These are phyloP conservation scores for Tetraneura akinire DNA, from an alignment of 1,140 invertebrate species.

Conservation along the genomic window DNA sequence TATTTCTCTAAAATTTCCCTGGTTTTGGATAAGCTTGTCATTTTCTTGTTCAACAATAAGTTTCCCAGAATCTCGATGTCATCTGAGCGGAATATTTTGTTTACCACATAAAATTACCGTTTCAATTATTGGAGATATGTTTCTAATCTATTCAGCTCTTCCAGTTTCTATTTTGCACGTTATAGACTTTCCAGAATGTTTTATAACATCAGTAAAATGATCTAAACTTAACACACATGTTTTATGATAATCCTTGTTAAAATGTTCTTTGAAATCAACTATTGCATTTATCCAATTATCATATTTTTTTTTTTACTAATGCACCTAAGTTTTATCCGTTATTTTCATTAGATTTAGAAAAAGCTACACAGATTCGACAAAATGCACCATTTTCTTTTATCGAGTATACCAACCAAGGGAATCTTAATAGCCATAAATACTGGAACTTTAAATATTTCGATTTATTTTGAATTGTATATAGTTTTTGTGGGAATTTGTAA, in stretches of 20 bases:
- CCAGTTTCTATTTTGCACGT: neutral
- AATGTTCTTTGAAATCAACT: slow-evolving; percentile 6
- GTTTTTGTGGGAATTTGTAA: neutral
- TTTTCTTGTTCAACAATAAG: neutral
- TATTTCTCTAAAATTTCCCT: slow-evolving; percentile 19
- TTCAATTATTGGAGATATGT: neutral
- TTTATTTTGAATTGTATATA: slow-evolving; percentile 1
- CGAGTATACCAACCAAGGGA: slow-evolving; percentile 9
- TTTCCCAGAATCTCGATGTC: neutral
- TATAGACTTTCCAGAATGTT: too few relatives aligned
- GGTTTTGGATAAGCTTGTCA: slow-evolving; percentile 4
- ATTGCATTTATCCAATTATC: neutral
- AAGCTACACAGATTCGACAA: slow-evolving; percentile 7
- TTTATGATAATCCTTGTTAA: neutral
- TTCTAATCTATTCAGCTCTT: neutral
- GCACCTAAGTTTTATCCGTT: neutral
- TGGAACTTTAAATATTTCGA: slow-evolving; percentile 15
- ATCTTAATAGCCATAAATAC: slow-evolving; percentile 13
- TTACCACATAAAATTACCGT: too few relatives aligned
- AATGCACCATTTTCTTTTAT: neutral
- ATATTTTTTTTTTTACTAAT: neutral
- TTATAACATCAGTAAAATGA: too few relatives aligned
- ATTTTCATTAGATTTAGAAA: slow-evolving; percentile 24
- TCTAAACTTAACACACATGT: neutral
- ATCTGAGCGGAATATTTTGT: too few relatives aligned